Evolutionary conservation across 2,888 invertebrate species (phyloP).

Genomic region (Meteorus colon): DNA sequence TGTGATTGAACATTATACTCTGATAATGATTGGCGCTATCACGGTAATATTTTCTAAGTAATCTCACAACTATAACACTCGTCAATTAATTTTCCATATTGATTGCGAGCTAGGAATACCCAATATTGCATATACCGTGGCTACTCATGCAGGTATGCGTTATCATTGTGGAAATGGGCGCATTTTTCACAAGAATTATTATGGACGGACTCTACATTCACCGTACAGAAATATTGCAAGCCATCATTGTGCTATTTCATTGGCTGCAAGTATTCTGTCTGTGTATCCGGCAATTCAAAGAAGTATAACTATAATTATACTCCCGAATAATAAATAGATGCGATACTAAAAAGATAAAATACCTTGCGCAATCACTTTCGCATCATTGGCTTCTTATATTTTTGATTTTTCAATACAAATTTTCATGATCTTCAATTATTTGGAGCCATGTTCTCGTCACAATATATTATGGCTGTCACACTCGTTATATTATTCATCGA

Average conservation of each 20-base stretch:
- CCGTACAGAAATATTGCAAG: conserved; percentile 65
- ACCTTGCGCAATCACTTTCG: not conserved
- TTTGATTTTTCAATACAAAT: not conserved
- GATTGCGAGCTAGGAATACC: conserved; percentile 62
- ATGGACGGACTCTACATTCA: conserved; percentile 67
- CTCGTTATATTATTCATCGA: conserved; percentile 10
- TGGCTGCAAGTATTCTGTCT: conserved; percentile 72
- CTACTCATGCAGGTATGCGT: conserved; percentile 70
- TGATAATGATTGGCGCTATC: conserved; percentile 68
- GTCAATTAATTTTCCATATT: conserved; percentile 23
- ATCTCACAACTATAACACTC: conserved; percentile 5
- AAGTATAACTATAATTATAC: conserved; percentile 42
- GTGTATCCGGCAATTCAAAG: conserved; percentile 62
- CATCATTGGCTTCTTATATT: not conserved
- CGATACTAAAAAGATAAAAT: not conserved
- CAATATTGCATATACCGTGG: conserved; percentile 70
- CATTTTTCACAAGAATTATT: conserved; percentile 66
- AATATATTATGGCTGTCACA: conserved; percentile 35
- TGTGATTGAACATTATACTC: conserved; percentile 69
- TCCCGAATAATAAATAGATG: not conserved
- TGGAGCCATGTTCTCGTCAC: not conserved
- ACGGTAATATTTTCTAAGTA: conserved; percentile 57
- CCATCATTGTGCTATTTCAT: conserved; percentile 64
- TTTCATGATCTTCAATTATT: conserved; percentile 14
- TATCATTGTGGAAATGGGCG: conserved; percentile 65